Conservation (phyloP, 2,888 invertebrate species). For the Minunthozetes semirufus region DNA sequence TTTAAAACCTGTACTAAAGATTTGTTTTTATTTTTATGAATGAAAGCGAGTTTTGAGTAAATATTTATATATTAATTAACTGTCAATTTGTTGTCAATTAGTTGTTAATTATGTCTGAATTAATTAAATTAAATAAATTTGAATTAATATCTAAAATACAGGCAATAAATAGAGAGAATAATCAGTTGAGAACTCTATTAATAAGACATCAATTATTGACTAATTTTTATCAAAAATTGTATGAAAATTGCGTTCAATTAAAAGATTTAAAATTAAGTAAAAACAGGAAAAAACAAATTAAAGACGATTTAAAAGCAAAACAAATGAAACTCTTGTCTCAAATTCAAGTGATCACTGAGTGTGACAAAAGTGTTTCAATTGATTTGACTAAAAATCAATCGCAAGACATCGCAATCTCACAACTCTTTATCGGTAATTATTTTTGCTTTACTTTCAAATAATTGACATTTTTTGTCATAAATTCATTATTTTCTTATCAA, state of each 20-base stretch:
- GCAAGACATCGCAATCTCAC: neutral
- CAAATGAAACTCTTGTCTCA: neutral
- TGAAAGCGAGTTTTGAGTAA: neutral
- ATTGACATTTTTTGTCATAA: neutral
- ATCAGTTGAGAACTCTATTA: neutral
- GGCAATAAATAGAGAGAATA: neutral
- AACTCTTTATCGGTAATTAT: neutral
- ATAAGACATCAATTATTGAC: neutral
- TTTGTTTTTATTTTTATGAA: neutral
- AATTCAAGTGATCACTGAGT: neutral
- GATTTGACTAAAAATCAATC: neutral
- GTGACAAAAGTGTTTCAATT: neutral
- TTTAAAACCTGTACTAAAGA: too few relatives aligned
- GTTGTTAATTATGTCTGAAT: neutral
- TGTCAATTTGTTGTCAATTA: neutral
- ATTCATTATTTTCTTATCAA: neutral
- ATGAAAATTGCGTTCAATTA: neutral
- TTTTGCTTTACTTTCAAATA: neutral
- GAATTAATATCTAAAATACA: neutral
- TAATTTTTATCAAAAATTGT: neutral
- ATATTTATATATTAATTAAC: neutral
- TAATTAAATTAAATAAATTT: neutral
- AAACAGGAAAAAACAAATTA: neutral
- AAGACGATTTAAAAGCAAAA: neutral
- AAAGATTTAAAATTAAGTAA: neutral